Conservation (phyloP, 2,797 vertebrate species). For the Meriones psammophilus region DNA sequence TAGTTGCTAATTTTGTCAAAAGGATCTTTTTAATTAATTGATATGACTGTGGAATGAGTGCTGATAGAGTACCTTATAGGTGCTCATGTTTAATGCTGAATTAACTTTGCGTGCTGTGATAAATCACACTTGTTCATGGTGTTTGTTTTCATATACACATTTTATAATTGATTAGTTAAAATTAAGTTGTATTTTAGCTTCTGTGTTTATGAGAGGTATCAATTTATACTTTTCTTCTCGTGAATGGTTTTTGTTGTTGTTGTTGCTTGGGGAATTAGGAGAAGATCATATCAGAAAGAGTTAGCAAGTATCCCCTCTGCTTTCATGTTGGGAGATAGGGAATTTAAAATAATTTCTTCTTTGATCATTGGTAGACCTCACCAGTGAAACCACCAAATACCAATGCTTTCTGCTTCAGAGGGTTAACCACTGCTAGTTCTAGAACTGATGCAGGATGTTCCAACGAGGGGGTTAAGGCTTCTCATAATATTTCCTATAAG, state of each 20-base stretch:
- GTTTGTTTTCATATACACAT: background rate
- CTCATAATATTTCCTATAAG: too few relatives aligned
- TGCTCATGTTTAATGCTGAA: background rate
- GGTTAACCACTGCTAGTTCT: too few relatives aligned
- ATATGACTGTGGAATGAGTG: background rate
- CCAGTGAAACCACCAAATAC: background rate
- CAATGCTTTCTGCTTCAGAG: background rate
- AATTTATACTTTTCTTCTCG: background rate
- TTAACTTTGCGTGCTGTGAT: background rate
- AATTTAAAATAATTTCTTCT: background rate
- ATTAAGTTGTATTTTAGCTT: background rate
- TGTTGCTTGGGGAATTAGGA: background rate
- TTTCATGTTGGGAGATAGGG: background rate
- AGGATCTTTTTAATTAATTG: background rate
- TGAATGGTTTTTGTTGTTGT: background rate
- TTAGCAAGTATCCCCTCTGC: background rate
- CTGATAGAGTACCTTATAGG: background rate
- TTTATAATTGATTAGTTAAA: background rate
- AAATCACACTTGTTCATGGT: background rate
- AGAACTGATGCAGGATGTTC: too few relatives aligned
- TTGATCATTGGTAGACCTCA: background rate
- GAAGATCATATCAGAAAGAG: background rate
- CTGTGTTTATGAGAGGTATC: background rate
- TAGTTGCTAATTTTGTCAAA: background rate
- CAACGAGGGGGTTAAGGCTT: too few relatives aligned